Evolutionary conservation across 2,888 invertebrate species (phyloP).

Genomic region (Timema podura): DNA sequence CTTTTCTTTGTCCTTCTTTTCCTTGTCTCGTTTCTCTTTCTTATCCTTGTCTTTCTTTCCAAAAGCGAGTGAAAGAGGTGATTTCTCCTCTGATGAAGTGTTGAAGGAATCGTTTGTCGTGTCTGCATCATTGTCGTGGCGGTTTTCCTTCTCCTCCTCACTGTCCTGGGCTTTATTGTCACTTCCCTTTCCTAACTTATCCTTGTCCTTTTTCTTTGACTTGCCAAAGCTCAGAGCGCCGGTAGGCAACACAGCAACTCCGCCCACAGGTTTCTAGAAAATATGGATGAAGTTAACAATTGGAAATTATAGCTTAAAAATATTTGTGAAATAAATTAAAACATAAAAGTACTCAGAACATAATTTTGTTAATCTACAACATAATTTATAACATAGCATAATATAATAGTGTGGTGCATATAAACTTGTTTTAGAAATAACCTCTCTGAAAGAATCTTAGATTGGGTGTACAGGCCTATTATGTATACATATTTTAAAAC

Average conservation of each 20-base stretch:
- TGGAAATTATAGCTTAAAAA: too few species aligned
- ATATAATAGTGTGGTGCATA: too few species aligned
- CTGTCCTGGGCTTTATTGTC: conserved; percentile 33
- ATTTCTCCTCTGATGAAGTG: conserved; percentile 25
- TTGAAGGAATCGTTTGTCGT: conserved; percentile 24
- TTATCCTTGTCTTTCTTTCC: conserved; percentile 29
- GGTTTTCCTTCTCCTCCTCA: conserved; percentile 38
- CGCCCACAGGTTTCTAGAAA: conserved; percentile 74
- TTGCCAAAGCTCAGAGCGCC: conserved; percentile 48
- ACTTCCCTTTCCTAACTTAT: conserved; percentile 43
- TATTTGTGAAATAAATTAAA: too few species aligned
- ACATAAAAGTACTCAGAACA: too few species aligned
- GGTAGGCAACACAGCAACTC: conserved; percentile 76
- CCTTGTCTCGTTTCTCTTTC: conserved; percentile 30
- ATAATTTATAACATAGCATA: too few species aligned
- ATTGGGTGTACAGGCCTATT: too few species aligned
- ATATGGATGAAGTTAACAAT: too few species aligned
- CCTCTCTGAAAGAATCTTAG: too few species aligned
- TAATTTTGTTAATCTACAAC: too few species aligned
- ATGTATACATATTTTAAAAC: too few species aligned
- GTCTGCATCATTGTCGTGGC: conserved; percentile 36
- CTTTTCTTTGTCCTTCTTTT: conserved; percentile 28
- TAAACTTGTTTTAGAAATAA: too few species aligned
- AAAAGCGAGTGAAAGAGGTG: too few species aligned
- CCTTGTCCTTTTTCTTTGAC: conserved; percentile 54